Percentiles rank a stretch among this genome's conserved stretches.
phyloP scores from a whole-genome alignment of 2,797 vertebrate genomes.

The Falco columbarius region DNA sequence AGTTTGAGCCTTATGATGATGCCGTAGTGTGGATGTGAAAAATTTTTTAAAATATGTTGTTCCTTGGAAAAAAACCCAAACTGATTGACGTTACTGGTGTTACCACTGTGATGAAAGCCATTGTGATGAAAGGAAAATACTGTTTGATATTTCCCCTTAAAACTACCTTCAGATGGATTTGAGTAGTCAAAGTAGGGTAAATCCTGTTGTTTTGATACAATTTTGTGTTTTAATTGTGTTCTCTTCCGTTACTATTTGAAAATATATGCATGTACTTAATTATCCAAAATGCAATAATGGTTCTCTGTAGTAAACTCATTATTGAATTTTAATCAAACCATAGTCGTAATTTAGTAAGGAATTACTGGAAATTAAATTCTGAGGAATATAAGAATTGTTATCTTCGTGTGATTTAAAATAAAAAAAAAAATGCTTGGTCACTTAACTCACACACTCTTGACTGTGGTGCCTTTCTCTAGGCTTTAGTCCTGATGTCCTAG shows the following conservation, averaged over 20 bases:
- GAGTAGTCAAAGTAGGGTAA: neutral
- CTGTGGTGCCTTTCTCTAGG: neutral
- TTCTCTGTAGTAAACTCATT: neutral
- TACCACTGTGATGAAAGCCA: neutral
- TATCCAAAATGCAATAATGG: neutral
- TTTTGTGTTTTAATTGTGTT: neutral
- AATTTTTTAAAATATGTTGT: neutral
- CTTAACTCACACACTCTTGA: neutral
- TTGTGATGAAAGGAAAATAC: neutral
- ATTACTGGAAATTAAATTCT: neutral
- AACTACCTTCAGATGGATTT: neutral
- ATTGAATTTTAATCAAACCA: neutral
- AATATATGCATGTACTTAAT: neutral
- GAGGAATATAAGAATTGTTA: neutral
- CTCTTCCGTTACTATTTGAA: neutral
- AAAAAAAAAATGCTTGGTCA: neutral
- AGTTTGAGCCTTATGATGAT: neutral
- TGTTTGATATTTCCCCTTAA: neutral
- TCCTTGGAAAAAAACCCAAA: neutral
- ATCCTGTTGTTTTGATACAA: neutral
- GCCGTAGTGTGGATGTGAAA: neutral
- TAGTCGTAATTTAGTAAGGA: neutral
- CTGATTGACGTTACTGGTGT: neutral
- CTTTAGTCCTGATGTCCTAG: neutral
- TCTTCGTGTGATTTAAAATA: neutral